Conservation (phyloP, 2,888 invertebrate genomes). For the Pristionchus entomophagus region DNA sequence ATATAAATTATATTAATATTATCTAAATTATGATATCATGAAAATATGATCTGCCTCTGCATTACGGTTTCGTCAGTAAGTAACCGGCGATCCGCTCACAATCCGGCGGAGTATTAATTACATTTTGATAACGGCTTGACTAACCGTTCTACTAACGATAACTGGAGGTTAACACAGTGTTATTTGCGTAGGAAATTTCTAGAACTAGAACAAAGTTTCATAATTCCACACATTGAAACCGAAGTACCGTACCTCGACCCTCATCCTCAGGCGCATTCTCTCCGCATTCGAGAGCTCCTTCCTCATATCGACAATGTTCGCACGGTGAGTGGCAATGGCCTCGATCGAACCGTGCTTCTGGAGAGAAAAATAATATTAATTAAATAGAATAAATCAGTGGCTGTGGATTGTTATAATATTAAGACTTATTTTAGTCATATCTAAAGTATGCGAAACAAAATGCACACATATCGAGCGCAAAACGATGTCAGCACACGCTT, state of each 20-base stretch:
- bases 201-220: too few species aligned
- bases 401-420: too few species aligned
- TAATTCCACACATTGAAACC: too few species aligned
- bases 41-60: too few species aligned
- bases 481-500: neutral
- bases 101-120: too few species aligned
- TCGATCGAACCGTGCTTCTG: slow-evolving; percentile 64
- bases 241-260: slow-evolving; percentile 68
- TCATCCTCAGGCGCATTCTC: slow-evolving; percentile 66
- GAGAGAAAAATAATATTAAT: neutral
- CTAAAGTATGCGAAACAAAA: neutral
- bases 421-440: neutral
- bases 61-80: neutral
- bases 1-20: neutral
- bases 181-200: too few species aligned
- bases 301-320: slow-evolving; percentile 63
- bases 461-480: neutral
- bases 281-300: slow-evolving; percentile 66
- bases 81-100: too few species aligned
- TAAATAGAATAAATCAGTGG: neutral
- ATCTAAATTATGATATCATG: neutral
- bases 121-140: too few species aligned
- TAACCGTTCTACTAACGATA: too few species aligned
- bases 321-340: slow-evolving; percentile 62
- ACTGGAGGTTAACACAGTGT: too few species aligned